Conservation (phyloP, 92 coral and sea anemone genomes). For the Heteractis magnifica region DNA sequence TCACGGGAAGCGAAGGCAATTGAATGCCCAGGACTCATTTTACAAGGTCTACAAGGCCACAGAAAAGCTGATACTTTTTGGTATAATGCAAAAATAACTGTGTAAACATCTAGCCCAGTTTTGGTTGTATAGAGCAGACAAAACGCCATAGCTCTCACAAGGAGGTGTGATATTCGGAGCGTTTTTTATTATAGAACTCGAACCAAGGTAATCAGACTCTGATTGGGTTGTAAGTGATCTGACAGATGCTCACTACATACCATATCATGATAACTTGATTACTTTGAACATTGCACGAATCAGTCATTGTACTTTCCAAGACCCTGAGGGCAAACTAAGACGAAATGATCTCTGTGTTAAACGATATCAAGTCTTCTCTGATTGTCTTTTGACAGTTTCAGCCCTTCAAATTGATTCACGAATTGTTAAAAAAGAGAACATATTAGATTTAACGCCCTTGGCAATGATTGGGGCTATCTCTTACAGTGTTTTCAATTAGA, state of each 20-base stretch:
- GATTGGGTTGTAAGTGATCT: constrained; percentile 15
- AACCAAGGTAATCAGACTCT: not conserved
- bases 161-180: constrained; percentile 4
- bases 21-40: not conserved
- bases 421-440: not conserved
- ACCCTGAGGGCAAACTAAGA: not conserved
- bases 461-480: not conserved
- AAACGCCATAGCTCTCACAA: not conserved
- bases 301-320: not conserved
- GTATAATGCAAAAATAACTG: constrained; percentile 2
- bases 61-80: not conserved
- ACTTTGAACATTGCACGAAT: constrained; percentile 16
- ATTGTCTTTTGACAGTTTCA: not conserved
- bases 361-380: not conserved
- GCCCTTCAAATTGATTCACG: not conserved
- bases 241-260: constrained; percentile 26
- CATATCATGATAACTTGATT: constrained; percentile 1
- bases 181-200: not conserved
- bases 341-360: not conserved
- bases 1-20: not conserved
- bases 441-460: not conserved
- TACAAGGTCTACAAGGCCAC: not conserved
- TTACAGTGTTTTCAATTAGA: not conserved
- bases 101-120: constrained; percentile 12
- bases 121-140: not conserved